A percentile compares a stretch with the other conserved stretches of the same genome.
Conservation (phyloP, 2,113 vertebrate genomes). For the Picathartes gymnocephalus region DNA sequence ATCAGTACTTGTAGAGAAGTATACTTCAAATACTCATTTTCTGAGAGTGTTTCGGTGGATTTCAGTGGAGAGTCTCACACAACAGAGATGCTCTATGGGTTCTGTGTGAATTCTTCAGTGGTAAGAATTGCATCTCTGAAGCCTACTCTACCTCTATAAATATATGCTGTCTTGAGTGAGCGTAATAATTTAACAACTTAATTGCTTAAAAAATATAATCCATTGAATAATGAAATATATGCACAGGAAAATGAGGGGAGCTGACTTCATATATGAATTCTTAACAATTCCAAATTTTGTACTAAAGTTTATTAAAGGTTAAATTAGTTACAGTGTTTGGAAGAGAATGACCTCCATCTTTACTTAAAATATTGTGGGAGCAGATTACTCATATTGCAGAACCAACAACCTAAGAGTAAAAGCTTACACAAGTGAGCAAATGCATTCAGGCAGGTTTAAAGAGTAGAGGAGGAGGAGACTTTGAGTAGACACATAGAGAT, state of each 20-base stretch:
- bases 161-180: not conserved
- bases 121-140: not conserved
- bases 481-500: not conserved
- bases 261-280: not conserved
- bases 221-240: not conserved
- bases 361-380: not conserved
- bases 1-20: not conserved
- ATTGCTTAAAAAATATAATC: not conserved
- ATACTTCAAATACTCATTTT: not conserved
- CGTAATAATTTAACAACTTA: not conserved
- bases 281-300: not conserved
- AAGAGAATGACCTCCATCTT: not conserved
- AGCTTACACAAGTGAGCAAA: not conserved
- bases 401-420: not conserved
- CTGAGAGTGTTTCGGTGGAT: not conserved
- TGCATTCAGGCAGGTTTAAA: not conserved
- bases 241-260: not conserved
- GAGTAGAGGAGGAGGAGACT: not conserved
- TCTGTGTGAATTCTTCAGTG: not conserved
- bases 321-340: not conserved
- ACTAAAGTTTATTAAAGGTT: not conserved
- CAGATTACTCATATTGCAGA: not conserved
- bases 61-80: not conserved
- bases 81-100: not conserved
- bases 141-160: slow-evolving; percentile 10